Percentiles rank a stretch among this genome's conserved stretches.
phyloP scores from a whole-genome alignment of 2,888 invertebrate genomes.

The Leucozona laternaria region DNA sequence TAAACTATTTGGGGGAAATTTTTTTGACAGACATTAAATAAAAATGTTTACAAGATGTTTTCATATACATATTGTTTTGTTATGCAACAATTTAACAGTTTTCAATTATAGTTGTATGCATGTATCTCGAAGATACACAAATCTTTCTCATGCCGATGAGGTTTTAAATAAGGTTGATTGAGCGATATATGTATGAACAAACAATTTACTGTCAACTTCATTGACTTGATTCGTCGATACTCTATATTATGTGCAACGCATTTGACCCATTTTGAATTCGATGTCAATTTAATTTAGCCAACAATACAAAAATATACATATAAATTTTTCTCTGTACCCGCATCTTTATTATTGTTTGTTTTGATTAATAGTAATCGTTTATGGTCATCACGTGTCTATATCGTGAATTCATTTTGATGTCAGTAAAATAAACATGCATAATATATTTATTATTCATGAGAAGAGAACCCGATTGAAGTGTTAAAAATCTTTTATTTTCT shows the following conservation, averaged over 20 bases:
- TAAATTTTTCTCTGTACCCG: slow-evolving; percentile 8
- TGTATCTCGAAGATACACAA: background rate
- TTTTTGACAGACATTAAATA: slow-evolving; percentile 15
- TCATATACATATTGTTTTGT: slow-evolving; percentile 13
- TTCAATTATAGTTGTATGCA: background rate
- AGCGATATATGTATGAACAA: background rate
- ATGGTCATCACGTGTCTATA: slow-evolving; percentile 63
- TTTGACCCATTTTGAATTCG: slow-evolving; percentile 61
- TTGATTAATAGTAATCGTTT: slow-evolving; percentile 54
- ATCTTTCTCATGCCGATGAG: background rate
- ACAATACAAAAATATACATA: slow-evolving; percentile 10
- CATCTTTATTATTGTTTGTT: slow-evolving; percentile 45
- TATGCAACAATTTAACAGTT: slow-evolving; percentile 22
- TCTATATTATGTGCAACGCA: slow-evolving; percentile 13
- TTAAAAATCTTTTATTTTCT: background rate
- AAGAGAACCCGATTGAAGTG: background rate
- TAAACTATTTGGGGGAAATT: slow-evolving; percentile 14
- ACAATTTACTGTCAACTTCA: background rate
- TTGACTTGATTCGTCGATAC: background rate
- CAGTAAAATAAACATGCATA: background rate
- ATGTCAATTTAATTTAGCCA: slow-evolving; percentile 61
- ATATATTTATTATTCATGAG: background rate
- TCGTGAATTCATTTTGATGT: slow-evolving; percentile 45
- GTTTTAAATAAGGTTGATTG: background rate
- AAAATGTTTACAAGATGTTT: slow-evolving; percentile 54